Base-by-base conservation (phyloP, 1,140 invertebrate genomes). In the Brachionus paranguensis region DNA sequence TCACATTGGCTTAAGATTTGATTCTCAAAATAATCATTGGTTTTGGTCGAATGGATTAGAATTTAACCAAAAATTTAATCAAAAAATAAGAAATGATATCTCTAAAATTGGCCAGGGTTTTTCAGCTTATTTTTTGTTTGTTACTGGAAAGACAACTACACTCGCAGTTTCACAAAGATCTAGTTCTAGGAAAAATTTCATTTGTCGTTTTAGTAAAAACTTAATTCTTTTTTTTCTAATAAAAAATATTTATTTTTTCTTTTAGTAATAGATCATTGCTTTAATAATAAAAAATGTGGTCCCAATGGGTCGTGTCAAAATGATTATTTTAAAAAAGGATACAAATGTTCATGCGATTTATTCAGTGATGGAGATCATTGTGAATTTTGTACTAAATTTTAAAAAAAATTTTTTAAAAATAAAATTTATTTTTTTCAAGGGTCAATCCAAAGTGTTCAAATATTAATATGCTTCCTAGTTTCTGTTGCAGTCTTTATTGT, bases 191-290 rank as follows among this genome's bases (percentile, higher is more conserved):
- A 68, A 50, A 76, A 50, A 76, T 10, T 76, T 47, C 27, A 76
- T 76, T 11, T 76, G 72, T 50, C 72, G 72, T n/a, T 11, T 76
- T n/a, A 76, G 72, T 76, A 76, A 50, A 17, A 33, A 10, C n/a
- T 74, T 2, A 20, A 20, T 5, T 27, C 5, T 29, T 8, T 74
- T 41, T 43, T 74, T 17, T 47, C 43, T 4, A 11, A 14, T 43
- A 33, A 27, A 29, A 24, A 76, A 47, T 76, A 45, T 50, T 27
- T 76, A 50, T 50, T 47, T 27, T n/a, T 27, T 76, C 29, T 50
- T 47, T 27, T 20, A 76, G 72, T 76, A 27, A n/a, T 47, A 27
- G 72, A 76, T 76, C 43, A 76, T 20, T 76, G 72, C 14, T 76
- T 20, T n/a, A 50, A 76, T 14, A 76, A 76, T 50, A 20, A 8